These are phyloP conservation scores for Harmothoe impar DNA, from an alignment of 2,888 invertebrate genomes.

Conservation along the genomic window DNA sequence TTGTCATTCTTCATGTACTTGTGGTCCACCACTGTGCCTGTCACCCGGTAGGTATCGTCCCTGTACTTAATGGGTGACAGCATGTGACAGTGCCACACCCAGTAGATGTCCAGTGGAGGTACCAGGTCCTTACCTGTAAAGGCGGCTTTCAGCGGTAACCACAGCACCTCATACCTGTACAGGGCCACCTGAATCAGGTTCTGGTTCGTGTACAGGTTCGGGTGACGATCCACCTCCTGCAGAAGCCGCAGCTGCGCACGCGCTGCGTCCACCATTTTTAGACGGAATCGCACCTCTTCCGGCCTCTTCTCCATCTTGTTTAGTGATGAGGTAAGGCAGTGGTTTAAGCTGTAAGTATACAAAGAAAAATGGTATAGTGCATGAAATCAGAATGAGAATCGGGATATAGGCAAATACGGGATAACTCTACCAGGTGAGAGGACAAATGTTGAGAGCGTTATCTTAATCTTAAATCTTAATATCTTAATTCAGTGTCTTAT, in stretches of 20 bases:
- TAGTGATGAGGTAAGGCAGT: background rate
- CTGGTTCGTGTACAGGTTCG: constrained; percentile 78
- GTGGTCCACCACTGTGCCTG: constrained; percentile 82
- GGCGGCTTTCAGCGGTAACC: constrained; percentile 83
- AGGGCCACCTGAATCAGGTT: constrained; percentile 79
- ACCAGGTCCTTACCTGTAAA: constrained; percentile 74
- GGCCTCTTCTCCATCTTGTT: constrained; percentile 7
- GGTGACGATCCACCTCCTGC: constrained; percentile 73
- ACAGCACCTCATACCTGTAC: constrained; percentile 83
- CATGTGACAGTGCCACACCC: constrained; percentile 84
- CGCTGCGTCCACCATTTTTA: constrained; percentile 10
- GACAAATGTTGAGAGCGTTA: no score
- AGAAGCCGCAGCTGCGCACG: constrained; percentile 72
- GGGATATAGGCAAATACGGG: no score
- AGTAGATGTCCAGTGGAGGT: constrained; percentile 84
- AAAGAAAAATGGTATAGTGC: no score
- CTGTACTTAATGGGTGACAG: constrained; percentile 78
- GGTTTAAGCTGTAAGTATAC: no score
- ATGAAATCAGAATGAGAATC: no score
- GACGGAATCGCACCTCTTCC: background rate
- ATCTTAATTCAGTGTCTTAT: no score
- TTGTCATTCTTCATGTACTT: constrained; percentile 76
- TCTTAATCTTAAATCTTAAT: no score
- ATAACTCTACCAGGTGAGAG: no score
- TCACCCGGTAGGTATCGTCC: constrained; percentile 76